phyloP scores from a whole-genome alignment of 2,888 invertebrate species.

The Cantharis lateralis region DNA sequence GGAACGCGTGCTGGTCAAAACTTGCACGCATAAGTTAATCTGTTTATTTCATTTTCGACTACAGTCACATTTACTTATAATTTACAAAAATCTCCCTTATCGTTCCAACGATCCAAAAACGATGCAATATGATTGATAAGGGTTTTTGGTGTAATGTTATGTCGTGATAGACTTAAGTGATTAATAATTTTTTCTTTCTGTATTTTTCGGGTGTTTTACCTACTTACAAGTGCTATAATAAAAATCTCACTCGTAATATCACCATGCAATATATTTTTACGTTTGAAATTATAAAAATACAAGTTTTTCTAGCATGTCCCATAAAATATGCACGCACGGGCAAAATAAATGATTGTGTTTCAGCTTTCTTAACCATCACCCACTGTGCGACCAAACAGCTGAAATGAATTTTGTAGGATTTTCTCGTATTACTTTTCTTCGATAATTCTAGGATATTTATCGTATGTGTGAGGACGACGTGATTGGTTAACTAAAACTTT shows the following conservation, averaged over 20 bases:
- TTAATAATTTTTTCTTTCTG: slow-evolving; percentile 5
- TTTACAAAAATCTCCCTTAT: slow-evolving; percentile 7
- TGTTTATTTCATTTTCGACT: slow-evolving; percentile 18
- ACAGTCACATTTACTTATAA: neutral
- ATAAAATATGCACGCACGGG: slow-evolving; percentile 51
- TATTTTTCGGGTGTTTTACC: slow-evolving; percentile 1
- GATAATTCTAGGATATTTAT: slow-evolving; percentile 11
- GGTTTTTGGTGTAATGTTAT: neutral
- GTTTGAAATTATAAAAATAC: slow-evolving; percentile 51
- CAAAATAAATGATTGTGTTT: slow-evolving; percentile 34
- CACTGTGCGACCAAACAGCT: slow-evolving; percentile 27
- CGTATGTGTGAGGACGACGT: slow-evolving; percentile 18
- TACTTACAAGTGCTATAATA: slow-evolving; percentile 16
- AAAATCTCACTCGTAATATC: slow-evolving; percentile 43
- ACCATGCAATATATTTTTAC: slow-evolving; percentile 48
- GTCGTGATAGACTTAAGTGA: neutral
- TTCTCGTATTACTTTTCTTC: slow-evolving; percentile 19
- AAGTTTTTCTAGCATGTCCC: slow-evolving; percentile 37
- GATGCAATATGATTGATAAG: neutral
- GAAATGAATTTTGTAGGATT: slow-evolving; percentile 26
- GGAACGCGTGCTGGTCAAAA: slow-evolving; percentile 42
- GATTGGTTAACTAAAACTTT: slow-evolving; percentile 11
- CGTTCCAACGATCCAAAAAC: neutral
- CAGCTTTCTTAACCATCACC: slow-evolving; percentile 25
- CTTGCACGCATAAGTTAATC: slow-evolving; percentile 37